Conservation (phyloP, 2,797 vertebrate genomes). For the Leptodactylus fallax region DNA sequence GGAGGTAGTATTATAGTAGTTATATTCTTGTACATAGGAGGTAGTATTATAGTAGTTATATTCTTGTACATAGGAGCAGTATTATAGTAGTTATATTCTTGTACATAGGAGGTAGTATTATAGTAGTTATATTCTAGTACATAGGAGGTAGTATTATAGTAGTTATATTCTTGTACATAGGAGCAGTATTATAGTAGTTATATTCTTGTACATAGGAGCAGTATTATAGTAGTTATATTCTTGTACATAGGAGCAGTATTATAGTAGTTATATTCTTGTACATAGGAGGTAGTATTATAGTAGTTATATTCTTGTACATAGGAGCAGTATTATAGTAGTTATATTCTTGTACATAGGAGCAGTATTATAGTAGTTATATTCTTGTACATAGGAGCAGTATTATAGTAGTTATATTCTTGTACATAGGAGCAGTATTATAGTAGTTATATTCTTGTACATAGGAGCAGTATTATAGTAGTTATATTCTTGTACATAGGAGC, state of each 20-base stretch:
- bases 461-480: background rate
- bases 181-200: slow-evolving; percentile 4
- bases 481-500: background rate
- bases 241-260: background rate
- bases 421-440: no score
- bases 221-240: slow-evolving; percentile 3
- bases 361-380: no score
- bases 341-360: no score
- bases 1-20: no score
- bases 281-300: slow-evolving; percentile 7
- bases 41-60: no score
- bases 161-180: background rate
- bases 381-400: background rate
- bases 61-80: no score
- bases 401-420: background rate
- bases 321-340: background rate
- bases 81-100: no score
- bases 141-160: no score
- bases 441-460: background rate
- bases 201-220: background rate
- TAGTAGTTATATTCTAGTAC: no score
- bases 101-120: no score
- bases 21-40: no score
- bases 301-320: background rate
- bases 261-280: slow-evolving; percentile 1